A percentile compares a stretch with the other conserved stretches of the same genome.
These are phyloP conservation scores for Thera obeliscata DNA, from an alignment of 2,888 invertebrate species.

Conservation along the genomic window DNA sequence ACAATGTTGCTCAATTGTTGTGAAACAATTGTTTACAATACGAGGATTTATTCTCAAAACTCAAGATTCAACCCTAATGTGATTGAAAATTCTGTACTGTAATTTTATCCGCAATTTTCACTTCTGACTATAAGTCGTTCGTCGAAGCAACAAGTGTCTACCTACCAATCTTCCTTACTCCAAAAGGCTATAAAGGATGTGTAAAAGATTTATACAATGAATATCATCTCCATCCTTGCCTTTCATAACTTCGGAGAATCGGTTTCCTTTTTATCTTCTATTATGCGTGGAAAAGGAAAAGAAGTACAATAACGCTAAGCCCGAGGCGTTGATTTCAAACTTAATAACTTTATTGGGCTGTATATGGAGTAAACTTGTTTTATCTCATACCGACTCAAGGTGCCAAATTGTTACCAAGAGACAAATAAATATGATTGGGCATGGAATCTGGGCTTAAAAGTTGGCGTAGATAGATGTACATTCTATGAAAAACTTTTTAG, in stretches of 20 bases:
- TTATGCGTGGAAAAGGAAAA: constrained; percentile 47
- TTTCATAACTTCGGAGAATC: constrained; percentile 44
- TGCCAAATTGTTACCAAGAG: constrained; percentile 8
- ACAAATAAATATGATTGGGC: constrained; percentile 6
- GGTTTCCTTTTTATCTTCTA: constrained; percentile 46
- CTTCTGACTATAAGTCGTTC: constrained; percentile 30
- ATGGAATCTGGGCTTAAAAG: background rate
- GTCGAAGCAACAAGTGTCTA: constrained; percentile 34
- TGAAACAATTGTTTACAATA: too few species aligned
- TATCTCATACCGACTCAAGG: constrained; percentile 12
- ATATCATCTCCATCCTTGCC: constrained; percentile 47
- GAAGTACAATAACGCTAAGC: constrained; percentile 43
- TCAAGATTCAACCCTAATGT: too few species aligned
- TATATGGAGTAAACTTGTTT: constrained; percentile 29
- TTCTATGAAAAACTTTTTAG: background rate
- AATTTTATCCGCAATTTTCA: constrained; percentile 1
- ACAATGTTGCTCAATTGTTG: too few species aligned
- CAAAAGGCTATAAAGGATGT: constrained; percentile 44
- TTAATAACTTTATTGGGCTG: constrained; percentile 44
- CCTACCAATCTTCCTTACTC: constrained; percentile 10
- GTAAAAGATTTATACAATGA: constrained; percentile 53
- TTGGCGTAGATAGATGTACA: background rate
- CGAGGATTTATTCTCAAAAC: too few species aligned
- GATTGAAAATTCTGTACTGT: too few species aligned
- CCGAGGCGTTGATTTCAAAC: constrained; percentile 41